Evolutionary conservation across 2,113 vertebrate species (phyloP).

Genomic region (Colaptes auratus): DNA sequence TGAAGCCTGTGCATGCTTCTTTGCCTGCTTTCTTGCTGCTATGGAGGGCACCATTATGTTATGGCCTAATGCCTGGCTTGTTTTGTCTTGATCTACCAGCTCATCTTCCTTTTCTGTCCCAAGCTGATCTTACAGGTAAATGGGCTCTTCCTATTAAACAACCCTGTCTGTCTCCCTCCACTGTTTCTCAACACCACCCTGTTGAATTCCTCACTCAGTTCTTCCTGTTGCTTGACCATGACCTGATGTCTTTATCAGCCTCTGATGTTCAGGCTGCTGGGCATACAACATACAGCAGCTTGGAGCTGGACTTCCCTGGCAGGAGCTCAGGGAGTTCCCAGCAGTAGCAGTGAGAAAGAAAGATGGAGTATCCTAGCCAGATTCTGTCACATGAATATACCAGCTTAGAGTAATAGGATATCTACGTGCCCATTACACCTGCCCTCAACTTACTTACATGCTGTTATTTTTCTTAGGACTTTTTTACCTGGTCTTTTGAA

Average conservation of each 20-base stretch:
- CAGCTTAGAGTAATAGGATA: not conserved
- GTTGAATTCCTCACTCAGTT: not conserved
- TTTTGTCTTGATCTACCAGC: not conserved
- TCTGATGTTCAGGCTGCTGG: not conserved
- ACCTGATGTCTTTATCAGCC: not conserved
- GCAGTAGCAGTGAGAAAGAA: not conserved
- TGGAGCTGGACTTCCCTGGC: not conserved
- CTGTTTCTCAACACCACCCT: not conserved
- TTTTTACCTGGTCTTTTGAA: not conserved
- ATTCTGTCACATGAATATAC: not conserved
- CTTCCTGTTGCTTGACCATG: not conserved
- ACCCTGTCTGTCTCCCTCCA: not conserved
- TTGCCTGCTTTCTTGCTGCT: not conserved
- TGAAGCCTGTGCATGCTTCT: not conserved
- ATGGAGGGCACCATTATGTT: accelerated
- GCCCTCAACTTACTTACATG: not conserved
- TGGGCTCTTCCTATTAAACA: not conserved
- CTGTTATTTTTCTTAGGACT: not conserved
- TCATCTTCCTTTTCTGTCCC: not conserved
- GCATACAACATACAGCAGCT: not conserved
- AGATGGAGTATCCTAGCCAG: not conserved
- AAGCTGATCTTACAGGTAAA: not conserved
- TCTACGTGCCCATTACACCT: not conserved
- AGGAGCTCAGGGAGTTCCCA: not conserved
- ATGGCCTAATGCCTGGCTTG: not conserved